phyloP scores from a whole-genome alignment of 2,888 invertebrate genomes.

The Ochlodes sylvanus region DNA sequence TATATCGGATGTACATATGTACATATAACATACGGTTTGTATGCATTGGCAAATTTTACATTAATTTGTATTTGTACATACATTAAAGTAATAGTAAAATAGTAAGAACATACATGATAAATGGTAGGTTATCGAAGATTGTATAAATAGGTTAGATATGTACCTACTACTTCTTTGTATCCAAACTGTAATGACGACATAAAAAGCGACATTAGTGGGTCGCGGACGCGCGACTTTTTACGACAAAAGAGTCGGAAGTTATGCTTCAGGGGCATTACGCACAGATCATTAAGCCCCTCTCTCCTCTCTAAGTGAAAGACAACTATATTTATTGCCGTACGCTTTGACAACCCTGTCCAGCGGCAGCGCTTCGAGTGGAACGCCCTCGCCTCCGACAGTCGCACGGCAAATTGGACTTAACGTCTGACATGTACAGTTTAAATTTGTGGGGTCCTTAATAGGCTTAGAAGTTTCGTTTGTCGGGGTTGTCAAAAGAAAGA shows the following conservation, averaged over 20 bases:
- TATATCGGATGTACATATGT: too few species aligned
- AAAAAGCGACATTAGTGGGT: conserved; percentile 47
- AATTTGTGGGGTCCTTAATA: conserved; percentile 4
- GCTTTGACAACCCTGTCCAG: conserved; percentile 72
- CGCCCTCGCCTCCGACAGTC: conserved; percentile 44
- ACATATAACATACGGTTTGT: too few species aligned
- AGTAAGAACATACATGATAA: too few species aligned
- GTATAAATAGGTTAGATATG: too few species aligned
- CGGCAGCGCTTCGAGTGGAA: conserved; percentile 43
- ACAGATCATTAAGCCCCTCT: conserved; percentile 78
- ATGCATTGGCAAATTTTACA: too few species aligned
- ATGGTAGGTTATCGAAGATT: too few species aligned
- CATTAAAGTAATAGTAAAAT: too few species aligned
- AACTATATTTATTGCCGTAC: conserved; percentile 75
- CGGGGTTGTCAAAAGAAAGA: conserved; percentile 61
- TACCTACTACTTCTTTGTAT: conserved; percentile 2
- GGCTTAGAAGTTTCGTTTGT: conserved; percentile 42
- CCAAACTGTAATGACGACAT: conserved; percentile 40
- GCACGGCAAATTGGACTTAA: conserved; percentile 40
- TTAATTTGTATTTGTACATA: too few species aligned
- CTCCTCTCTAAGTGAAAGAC: conserved; percentile 65
- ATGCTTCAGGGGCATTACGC: conserved; percentile 73
- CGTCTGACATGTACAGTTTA: conserved; percentile 11
- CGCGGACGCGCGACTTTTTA: conserved; percentile 62
- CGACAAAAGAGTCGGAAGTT: conserved; percentile 78